Evolutionary conservation across 2,113 vertebrate genomes (phyloP).

Genomic region (Numida meleagris): DNA sequence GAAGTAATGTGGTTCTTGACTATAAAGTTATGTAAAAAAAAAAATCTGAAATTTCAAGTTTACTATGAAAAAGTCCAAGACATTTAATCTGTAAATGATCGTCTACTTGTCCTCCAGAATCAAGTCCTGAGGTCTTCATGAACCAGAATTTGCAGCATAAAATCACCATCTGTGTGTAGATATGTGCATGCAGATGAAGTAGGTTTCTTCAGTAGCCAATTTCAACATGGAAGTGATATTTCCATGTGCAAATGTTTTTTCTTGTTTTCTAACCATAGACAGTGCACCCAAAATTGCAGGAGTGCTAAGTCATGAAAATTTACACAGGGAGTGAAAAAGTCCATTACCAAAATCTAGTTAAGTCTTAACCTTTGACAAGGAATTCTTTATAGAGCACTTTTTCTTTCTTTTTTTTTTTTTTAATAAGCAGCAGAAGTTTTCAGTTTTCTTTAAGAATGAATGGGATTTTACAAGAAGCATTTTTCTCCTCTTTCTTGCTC

Average conservation of each 20-base stretch:
- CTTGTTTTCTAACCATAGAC: not conserved
- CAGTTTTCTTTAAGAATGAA: not conserved
- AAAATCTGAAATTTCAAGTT: not conserved
- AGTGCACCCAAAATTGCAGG: not conserved
- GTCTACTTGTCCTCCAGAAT: not conserved
- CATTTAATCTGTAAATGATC: not conserved
- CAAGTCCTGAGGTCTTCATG: not conserved
- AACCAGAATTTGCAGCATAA: not conserved
- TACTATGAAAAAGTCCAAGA: not conserved
- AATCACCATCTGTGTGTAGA: rapidly evolving
- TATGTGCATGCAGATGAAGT: not conserved
- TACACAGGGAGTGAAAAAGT: not conserved
- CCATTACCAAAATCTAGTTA: not conserved
- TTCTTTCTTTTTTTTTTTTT: too few species aligned
- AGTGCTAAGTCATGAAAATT: not conserved
- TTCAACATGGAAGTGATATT: not conserved
- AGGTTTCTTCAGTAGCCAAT: not conserved
- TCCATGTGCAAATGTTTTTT: not conserved
- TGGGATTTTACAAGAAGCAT: not conserved
- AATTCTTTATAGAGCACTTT: not conserved
- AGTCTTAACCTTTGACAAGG: not conserved
- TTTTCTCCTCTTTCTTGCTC: not conserved
- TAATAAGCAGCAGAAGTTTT: not conserved
- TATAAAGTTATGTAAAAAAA: not conserved
- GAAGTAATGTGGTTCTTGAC: not conserved